Percentiles rank a stretch among this genome's conserved stretches.
Conservation (phyloP, 1,140 invertebrate genomes). For the Condylostylus longicornis region DNA sequence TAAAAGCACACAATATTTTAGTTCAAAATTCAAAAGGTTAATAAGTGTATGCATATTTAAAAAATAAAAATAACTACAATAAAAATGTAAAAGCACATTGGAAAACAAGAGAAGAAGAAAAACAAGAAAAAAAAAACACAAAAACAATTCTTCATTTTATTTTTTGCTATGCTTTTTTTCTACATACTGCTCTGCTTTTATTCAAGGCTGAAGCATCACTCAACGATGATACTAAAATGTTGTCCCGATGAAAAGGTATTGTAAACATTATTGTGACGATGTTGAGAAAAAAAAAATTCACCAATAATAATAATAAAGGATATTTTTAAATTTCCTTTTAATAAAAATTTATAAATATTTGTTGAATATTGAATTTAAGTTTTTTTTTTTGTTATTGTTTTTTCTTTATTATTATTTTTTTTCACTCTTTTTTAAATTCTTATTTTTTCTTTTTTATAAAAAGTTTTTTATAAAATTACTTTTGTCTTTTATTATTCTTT, state of each 20-base stretch:
- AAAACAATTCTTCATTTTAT: background rate
- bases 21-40: too few species aligned
- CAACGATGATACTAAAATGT: constrained; percentile 26
- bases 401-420: background rate
- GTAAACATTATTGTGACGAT: constrained; percentile 29
- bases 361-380: too few species aligned
- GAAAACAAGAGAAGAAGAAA: too few species aligned
- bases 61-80: too few species aligned
- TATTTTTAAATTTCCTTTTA: background rate
- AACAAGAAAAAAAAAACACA: background rate
- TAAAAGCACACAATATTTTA: too few species aligned
- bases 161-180: background rate
- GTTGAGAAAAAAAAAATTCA: too few species aligned
- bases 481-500: background rate
- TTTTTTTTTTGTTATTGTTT: too few species aligned
- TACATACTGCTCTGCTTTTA: constrained; percentile 28
- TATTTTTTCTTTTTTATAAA: background rate
- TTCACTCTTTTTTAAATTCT: background rate
- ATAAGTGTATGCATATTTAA: too few species aligned
- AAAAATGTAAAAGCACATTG: too few species aligned
- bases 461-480: background rate
- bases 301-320: background rate
- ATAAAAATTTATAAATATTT: too few species aligned
- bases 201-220: constrained; percentile 30
- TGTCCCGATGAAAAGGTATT: constrained; percentile 30